phyloP scores from a whole-genome alignment of 2,113 vertebrate species.

The Glaucidium brasilianum region DNA sequence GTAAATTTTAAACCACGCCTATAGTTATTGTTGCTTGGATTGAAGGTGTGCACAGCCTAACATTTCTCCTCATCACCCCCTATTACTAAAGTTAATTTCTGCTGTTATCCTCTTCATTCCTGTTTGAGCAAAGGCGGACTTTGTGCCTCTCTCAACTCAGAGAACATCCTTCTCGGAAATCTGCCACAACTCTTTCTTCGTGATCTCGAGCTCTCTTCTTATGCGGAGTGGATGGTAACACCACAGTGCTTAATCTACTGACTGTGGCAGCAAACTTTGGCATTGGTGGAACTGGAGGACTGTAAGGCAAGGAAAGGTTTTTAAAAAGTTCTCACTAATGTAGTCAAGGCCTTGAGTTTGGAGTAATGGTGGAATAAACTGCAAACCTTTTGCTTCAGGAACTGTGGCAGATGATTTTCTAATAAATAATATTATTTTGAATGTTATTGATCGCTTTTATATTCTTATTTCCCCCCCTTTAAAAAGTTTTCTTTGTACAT shows the following conservation, averaged over 20 bases:
- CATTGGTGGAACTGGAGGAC: background rate
- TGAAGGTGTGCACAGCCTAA: background rate
- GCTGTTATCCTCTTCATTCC: background rate
- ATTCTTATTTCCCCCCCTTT: background rate
- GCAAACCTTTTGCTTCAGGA: background rate
- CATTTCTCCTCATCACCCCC: accelerated
- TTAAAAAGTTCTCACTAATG: background rate
- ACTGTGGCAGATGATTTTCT: background rate
- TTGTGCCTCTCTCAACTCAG: background rate
- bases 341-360: background rate
- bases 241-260: background rate
- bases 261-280: background rate
- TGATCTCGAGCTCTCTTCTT: accelerated
- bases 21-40: background rate
- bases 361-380: background rate
- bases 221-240: too few species aligned
- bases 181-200: background rate
- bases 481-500: background rate
- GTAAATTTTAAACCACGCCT: background rate
- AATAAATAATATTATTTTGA: background rate
- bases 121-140: background rate
- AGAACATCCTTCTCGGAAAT: background rate
- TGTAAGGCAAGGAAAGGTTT: background rate
- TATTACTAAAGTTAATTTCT: background rate
- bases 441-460: background rate